phyloP scores from a whole-genome alignment of 1,140 invertebrate genomes.

The Teleogryllus occipitalis region DNA sequence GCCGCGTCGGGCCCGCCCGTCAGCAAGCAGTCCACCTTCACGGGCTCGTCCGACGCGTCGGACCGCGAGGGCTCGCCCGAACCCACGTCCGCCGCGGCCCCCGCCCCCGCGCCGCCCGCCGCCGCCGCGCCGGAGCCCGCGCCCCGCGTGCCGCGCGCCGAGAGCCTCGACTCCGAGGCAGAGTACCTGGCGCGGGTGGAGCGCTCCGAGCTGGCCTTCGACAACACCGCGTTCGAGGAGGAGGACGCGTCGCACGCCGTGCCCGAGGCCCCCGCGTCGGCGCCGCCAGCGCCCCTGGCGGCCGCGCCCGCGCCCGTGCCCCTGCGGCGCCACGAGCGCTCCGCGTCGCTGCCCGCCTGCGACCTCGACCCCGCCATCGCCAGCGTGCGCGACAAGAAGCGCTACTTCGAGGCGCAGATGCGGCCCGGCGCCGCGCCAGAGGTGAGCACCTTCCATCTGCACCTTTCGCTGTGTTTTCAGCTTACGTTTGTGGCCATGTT shows the following conservation, averaged over 20 bases:
- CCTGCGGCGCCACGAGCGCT: conserved; percentile 34
- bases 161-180: conserved; percentile 33
- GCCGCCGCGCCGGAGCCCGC: conserved; percentile 26
- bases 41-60: conserved; percentile 26
- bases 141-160: conserved; percentile 24
- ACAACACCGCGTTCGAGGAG: conserved; percentile 42
- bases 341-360: conserved; percentile 39
- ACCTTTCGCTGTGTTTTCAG: no score
- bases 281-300: conserved; percentile 21
- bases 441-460: no score
- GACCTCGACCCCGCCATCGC: conserved; percentile 30
- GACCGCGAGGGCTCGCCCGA: conserved; percentile 25
- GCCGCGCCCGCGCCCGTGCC: neutral
- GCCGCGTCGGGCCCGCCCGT: conserved; percentile 2
- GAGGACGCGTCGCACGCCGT: conserved; percentile 31
- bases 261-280: conserved; percentile 19
- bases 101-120: conserved; percentile 27
- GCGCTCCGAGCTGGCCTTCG: conserved; percentile 35
- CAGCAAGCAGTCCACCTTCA: conserved; percentile 19
- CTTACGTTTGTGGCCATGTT: no score
- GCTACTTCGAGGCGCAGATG: conserved; percentile 41
- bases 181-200: conserved; percentile 30
- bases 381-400: conserved; percentile 33
- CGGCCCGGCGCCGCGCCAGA: conserved; percentile 17
- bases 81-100: conserved; percentile 21